Evolutionary conservation across 2,888 invertebrate genomes (phyloP).

Genomic region (Lampropteryx suffumata): DNA sequence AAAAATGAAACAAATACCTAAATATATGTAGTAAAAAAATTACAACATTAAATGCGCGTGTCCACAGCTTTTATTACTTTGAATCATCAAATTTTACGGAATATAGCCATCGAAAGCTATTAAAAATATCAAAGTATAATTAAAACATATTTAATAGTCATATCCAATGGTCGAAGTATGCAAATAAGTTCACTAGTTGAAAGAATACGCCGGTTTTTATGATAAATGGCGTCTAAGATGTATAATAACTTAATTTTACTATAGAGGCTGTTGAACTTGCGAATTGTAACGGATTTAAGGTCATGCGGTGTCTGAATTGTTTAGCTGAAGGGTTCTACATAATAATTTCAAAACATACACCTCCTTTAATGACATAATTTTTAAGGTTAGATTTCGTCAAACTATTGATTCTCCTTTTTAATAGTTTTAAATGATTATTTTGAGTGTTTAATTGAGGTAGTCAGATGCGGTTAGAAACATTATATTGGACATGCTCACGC

Average conservation of each 20-base stretch:
- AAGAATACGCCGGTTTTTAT: conserved; percentile 21
- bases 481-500: too few species aligned
- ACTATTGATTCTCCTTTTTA: too few species aligned
- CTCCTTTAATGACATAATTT: too few species aligned
- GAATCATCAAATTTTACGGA: not conserved
- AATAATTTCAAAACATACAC: not conserved
- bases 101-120: conserved; percentile 15
- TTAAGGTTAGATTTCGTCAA: too few species aligned
- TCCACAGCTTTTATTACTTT: too few species aligned
- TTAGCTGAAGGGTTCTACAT: conserved; percentile 16
- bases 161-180: conserved; percentile 27
- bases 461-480: too few species aligned
- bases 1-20: too few species aligned
- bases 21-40: too few species aligned
- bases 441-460: too few species aligned
- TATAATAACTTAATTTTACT: conserved; percentile 32
- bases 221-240: conserved; percentile 23
- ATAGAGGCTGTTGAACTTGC: conserved; percentile 23
- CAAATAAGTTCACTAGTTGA: conserved; percentile 27
- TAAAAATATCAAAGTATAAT: conserved; percentile 21
- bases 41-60: too few species aligned
- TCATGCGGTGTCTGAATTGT: conserved; percentile 1
- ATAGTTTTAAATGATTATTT: too few species aligned
- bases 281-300: conserved; percentile 12
- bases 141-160: conserved; percentile 14